A percentile compares a stretch with the other conserved stretches of the same genome.
Evolutionary conservation across 1,140 invertebrate species (phyloP).

Genomic region (Drosophila pectinifera): DNA sequence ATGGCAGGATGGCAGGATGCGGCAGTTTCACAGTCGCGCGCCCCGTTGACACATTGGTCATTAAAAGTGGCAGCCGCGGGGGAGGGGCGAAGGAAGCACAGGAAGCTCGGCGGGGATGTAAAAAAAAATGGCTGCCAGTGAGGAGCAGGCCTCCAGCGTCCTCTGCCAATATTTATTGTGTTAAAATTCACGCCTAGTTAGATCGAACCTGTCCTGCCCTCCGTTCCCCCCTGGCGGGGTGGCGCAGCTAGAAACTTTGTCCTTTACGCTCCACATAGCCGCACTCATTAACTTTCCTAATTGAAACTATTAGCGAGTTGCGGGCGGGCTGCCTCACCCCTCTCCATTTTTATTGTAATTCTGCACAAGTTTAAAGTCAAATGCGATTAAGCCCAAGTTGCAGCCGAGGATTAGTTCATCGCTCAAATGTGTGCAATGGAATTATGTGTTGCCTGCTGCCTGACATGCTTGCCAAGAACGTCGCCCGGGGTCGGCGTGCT

Average conservation of each 20-base stretch:
- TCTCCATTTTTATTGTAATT: constrained; percentile 54
- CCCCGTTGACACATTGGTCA: constrained; percentile 33
- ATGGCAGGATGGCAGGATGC: neutral
- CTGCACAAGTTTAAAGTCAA: constrained; percentile 58
- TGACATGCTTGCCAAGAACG: constrained; percentile 34
- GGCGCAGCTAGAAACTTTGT: constrained; percentile 60
- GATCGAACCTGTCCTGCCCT: constrained; percentile 20
- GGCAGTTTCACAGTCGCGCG: constrained; percentile 17
- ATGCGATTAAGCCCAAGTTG: constrained; percentile 59
- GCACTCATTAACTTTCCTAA: constrained; percentile 75
- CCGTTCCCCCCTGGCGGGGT: constrained; percentile 1
- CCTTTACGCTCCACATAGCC: constrained; percentile 62
- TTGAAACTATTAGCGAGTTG: constrained; percentile 69
- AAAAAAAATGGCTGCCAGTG: neutral
- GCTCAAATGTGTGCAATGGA: constrained; percentile 41
- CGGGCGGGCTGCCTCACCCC: neutral
- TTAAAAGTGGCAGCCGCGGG: constrained; percentile 35
- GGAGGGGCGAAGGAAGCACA: constrained; percentile 1
- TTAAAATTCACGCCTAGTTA: constrained; percentile 70
- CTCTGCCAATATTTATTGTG: constrained; percentile 66
- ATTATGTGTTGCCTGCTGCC: constrained; percentile 45
- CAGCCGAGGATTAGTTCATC: constrained; percentile 36
- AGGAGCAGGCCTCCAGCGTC: constrained; percentile 10
- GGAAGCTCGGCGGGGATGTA: constrained; percentile 1
- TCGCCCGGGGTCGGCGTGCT: neutral